A percentile compares a stretch with the other conserved stretches of the same genome.
phyloP scores from a whole-genome alignment of 2,888 invertebrate genomes.

The Tolmerus cingulatus region DNA sequence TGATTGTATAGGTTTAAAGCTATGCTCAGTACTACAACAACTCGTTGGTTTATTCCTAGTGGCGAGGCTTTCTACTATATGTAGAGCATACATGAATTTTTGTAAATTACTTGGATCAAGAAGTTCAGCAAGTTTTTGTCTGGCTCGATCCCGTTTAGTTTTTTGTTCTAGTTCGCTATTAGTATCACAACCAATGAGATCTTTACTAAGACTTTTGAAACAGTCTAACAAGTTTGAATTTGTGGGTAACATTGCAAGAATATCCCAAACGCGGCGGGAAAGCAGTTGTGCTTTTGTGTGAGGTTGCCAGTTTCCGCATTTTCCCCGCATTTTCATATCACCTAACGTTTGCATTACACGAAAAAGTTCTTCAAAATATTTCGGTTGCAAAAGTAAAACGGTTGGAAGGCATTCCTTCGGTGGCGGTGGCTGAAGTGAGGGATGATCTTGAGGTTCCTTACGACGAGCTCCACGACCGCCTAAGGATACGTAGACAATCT shows the following conservation, averaged over 20 bases:
- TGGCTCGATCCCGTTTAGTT: conserved; percentile 59
- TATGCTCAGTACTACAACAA: conserved; percentile 31
- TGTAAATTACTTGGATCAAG: conserved; percentile 90
- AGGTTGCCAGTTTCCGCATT: conserved; percentile 68
- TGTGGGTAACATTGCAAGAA: conserved; percentile 88
- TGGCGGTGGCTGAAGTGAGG: conserved; percentile 86
- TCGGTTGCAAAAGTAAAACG: conserved; percentile 80
- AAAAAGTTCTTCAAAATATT: conserved; percentile 91
- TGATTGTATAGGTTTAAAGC: conserved; percentile 50
- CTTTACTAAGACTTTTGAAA: conserved; percentile 75
- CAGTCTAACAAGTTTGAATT: conserved; percentile 81
- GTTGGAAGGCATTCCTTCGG: conserved; percentile 87
- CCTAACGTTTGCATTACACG: conserved; percentile 89
- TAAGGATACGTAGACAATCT: conserved; percentile 90
- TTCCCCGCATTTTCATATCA: conserved; percentile 81
- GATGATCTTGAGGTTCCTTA: conserved; percentile 72
- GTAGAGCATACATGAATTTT: conserved; percentile 93
- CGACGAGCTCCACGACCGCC: conserved; percentile 72
- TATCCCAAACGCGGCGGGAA: conserved; percentile 94
- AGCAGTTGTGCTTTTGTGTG: conserved; percentile 89
- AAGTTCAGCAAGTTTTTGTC: conserved; percentile 70
- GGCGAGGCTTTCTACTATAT: conserved; percentile 83
- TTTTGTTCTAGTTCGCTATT: conserved; percentile 51
- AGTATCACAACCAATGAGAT: conserved; percentile 63
- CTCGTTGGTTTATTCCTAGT: conserved; percentile 45